These are phyloP conservation scores for Samia ricini DNA, from an alignment of 1,140 invertebrate genomes.

Conservation along the genomic window DNA sequence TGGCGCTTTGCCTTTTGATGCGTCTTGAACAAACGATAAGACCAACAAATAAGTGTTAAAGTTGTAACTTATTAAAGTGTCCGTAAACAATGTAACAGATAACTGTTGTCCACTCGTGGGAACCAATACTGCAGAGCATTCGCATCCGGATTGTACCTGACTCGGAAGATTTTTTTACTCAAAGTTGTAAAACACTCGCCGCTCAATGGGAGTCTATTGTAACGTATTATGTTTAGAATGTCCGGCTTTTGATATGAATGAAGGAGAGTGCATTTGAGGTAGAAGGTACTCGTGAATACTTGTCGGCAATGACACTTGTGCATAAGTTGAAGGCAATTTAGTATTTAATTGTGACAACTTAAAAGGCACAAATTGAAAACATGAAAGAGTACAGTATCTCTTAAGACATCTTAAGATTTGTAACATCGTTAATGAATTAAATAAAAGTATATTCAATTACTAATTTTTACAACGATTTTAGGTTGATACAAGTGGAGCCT, in stretches of 20 bases:
- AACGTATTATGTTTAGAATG: constrained; percentile 42
- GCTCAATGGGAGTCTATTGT: constrained; percentile 53
- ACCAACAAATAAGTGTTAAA: constrained; percentile 46
- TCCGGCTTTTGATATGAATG: constrained; percentile 23
- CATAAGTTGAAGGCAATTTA: constrained; percentile 17
- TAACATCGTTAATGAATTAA: too few relatives aligned
- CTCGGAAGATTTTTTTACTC: constrained; percentile 51
- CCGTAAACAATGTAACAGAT: constrained; percentile 36
- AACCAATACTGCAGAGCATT: constrained; percentile 43
- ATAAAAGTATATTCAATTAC: too few relatives aligned
- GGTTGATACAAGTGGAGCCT: too few relatives aligned
- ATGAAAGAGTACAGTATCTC: too few relatives aligned
- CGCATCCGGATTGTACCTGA: constrained; percentile 69
- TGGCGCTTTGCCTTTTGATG: constrained; percentile 57
- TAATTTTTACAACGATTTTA: too few relatives aligned
- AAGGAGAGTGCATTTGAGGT: constrained; percentile 18
- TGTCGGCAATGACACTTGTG: constrained; percentile 14
- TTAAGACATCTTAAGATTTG: too few relatives aligned
- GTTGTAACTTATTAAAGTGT: constrained; percentile 58
- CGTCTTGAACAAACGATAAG: constrained; percentile 22
- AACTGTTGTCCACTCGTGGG: constrained; percentile 57
- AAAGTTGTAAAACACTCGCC: constrained; percentile 62
- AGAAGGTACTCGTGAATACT: constrained; percentile 30
- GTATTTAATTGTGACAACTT: constrained; percentile 17
- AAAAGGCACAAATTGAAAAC: too few relatives aligned